Percentiles rank a stretch among this genome's conserved stretches.
These are phyloP conservation scores for Archilochus colubris DNA, from an alignment of 2,113 vertebrate genomes.

Conservation along the genomic window DNA sequence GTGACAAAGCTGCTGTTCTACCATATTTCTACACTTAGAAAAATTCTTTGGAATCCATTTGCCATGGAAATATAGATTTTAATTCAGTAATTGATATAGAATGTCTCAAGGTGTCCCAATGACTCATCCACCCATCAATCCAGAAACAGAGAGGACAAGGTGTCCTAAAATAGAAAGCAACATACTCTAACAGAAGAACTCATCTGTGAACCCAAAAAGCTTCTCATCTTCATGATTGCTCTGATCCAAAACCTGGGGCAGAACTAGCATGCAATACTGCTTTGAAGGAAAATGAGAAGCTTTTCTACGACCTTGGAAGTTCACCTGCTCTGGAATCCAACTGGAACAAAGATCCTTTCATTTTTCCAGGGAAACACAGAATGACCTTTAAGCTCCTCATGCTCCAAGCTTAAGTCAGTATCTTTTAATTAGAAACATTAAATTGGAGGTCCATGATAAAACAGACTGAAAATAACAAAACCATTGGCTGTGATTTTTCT, in stretches of 20 bases:
- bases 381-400: neutral
- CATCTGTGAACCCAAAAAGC: neutral
- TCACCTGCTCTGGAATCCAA: conserved; percentile 7
- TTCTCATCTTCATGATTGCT: neutral
- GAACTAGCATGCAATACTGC: neutral
- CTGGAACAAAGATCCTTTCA: neutral
- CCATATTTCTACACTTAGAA: neutral
- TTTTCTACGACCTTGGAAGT: neutral
- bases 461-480: neutral
- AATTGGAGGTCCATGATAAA: neutral
- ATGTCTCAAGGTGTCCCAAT: neutral
- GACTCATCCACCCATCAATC: neutral
- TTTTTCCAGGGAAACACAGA: neutral
- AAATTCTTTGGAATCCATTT: neutral
- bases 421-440: neutral
- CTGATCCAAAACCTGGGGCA: neutral
- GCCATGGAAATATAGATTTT: neutral
- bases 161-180: neutral
- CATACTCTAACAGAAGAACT: neutral
- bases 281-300: neutral
- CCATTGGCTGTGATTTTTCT: neutral
- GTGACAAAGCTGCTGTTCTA: neutral
- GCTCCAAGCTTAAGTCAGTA: neutral
- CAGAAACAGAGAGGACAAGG: neutral
- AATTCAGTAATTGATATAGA: neutral